Conservation (phyloP, 2,113 vertebrate genomes). For the Arizona elegans region DNA sequence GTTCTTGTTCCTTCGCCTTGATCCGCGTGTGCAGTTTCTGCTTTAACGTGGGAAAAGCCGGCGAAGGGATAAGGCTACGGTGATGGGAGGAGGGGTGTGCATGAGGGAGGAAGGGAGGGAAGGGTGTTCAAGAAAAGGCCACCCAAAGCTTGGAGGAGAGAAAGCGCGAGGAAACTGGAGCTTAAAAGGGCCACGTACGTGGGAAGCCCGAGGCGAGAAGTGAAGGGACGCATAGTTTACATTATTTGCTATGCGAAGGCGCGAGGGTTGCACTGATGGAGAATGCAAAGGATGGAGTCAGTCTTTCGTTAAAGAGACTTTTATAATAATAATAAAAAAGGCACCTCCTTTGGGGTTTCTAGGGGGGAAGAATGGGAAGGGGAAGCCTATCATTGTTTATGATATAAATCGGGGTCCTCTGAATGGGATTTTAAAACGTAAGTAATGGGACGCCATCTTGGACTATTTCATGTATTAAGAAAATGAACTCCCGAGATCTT, state of each 20-base stretch:
- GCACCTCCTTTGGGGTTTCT: not conserved
- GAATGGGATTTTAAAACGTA: constrained; percentile 56
- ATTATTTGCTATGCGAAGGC: not conserved
- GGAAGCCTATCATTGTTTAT: constrained; percentile 17
- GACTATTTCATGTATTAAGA: constrained; percentile 48
- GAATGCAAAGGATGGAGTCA: not conserved
- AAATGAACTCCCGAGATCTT: constrained; percentile 53
- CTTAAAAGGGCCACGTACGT: not conserved
- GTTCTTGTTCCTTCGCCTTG: not conserved
- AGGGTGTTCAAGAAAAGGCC: too few relatives aligned
- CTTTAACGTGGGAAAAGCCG: constrained; percentile 15
- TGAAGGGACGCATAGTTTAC: not conserved
- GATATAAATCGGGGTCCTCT: constrained; percentile 27
- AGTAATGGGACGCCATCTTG: constrained; percentile 71
- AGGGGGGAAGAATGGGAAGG: not conserved
- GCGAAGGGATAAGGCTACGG: constrained; percentile 28
- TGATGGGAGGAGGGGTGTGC: not conserved
- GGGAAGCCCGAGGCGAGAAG: not conserved
- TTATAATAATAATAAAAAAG: not conserved
- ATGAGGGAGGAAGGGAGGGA: not conserved
- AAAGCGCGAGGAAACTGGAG: not conserved
- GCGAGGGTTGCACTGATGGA: not conserved
- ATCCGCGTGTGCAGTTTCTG: not conserved
- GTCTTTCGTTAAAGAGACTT: constrained; percentile 14
- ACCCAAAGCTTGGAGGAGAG: not conserved